Evolutionary conservation across 2,797 vertebrate species (phyloP), one percentile per base, ranked within the genome.

Genomic region (Tauraco hartlaubi): DNA sequence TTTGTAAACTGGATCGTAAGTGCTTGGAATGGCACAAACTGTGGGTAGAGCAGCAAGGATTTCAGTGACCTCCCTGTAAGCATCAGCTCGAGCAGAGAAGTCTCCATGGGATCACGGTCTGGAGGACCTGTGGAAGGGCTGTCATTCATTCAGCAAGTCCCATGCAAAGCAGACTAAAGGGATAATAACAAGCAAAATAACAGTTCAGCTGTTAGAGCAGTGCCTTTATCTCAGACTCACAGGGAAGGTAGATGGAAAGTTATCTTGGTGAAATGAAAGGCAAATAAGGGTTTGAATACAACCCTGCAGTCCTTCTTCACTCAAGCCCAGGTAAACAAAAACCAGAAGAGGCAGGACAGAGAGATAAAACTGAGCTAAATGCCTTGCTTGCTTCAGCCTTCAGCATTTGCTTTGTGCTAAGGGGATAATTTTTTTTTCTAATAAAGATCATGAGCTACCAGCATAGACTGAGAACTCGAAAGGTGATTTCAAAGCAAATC

Each of bases 201-300:
- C 85, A 66, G 55, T 62, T 66, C 71, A 46, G 52, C 52, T 84
- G 21, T 74, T 77, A 19, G 46, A 79, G 43, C 56, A 25, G 26
- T 41, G 39, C n/a, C 66, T 84, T 87, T 92, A 69, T 90, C 75
- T 92, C 3, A 0, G 56, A 46, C 44, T 68, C 33, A 13, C 52
- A 71, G 61, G 52, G 37, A 66, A 81, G 76, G 44, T 2, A 74
- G 67, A 58, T 51, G 23, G 35, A 51, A 63, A 78, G n/a, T 33
- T 89, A 56, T 54, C 67, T 74, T 71, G 79, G 80, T 59, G 63
- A 92, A 82, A 82, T 76, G 58, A 88, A 85, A 92, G 71, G 67
- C 66, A 93, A 85, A 88, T 82, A 77, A 67, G 58, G 23, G 23
- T 75, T 90, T 90, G 58, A 81, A 67, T 67, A 51, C 49, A 90